Evolutionary conservation across 2,888 invertebrate genomes (phyloP).

Genomic region (Pseudococcus viburni): DNA sequence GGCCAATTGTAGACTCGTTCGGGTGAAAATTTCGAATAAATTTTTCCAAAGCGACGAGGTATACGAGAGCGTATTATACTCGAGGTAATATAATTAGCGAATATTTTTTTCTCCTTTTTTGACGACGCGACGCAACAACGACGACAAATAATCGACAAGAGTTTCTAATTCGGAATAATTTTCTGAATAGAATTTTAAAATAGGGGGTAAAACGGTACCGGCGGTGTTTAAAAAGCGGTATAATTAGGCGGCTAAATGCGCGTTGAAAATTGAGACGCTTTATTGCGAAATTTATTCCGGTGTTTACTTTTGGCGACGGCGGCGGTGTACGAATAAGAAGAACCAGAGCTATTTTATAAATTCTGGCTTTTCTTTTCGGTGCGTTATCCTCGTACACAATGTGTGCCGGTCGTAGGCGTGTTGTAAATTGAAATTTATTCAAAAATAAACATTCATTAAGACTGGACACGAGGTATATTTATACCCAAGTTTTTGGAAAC

Average conservation of each 20-base stretch:
- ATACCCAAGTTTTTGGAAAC: background rate
- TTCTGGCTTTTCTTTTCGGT: background rate
- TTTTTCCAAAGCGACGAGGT: background rate
- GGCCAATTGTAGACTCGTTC: background rate
- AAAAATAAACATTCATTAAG: conserved; percentile 43
- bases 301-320: background rate
- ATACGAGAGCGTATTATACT: background rate
- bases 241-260: conserved; percentile 34
- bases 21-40: conserved; percentile 1
- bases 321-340: conserved; percentile 4
- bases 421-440: conserved; percentile 43
- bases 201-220: background rate
- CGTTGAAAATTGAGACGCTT: conserved; percentile 43
- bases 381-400: background rate
- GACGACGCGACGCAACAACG: background rate
- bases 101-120: background rate
- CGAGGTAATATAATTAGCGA: conserved; percentile 17
- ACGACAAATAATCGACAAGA: conserved; percentile 14
- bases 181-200: conserved; percentile 11
- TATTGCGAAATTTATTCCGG: conserved; percentile 39
- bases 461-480: conserved; percentile 21
- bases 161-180: conserved; percentile 27
- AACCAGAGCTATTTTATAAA: background rate
- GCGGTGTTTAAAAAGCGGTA: conserved; percentile 23
- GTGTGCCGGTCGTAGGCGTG: background rate